Evolutionary conservation across 2,888 invertebrate species (phyloP).

Genomic region (Drosophila prostipennis): DNA sequence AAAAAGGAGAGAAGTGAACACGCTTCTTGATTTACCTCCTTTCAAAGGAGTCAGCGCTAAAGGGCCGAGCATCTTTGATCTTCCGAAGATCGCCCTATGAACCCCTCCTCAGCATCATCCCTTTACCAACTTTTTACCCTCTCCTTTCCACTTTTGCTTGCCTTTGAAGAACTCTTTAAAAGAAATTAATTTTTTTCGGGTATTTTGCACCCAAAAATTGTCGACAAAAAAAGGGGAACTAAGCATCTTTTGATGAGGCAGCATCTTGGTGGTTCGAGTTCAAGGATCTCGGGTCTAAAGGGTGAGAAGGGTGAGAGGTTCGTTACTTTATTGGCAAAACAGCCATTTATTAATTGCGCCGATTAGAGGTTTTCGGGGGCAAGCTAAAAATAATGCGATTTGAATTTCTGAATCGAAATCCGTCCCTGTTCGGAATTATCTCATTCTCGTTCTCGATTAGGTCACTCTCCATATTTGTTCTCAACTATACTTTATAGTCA

Average conservation of each 20-base stretch:
- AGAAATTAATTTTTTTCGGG: conserved; percentile 49
- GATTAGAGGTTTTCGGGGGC: conserved; percentile 8
- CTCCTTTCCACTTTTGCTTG: conserved; percentile 18
- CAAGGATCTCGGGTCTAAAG: conserved; percentile 49
- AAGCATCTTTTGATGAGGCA: conserved; percentile 59
- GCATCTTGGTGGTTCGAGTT: conserved; percentile 32
- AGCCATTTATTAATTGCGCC: conserved; percentile 67
- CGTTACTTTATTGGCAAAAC: conserved; percentile 68
- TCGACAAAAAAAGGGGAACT: conserved; percentile 26
- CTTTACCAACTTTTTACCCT: conserved; percentile 47
- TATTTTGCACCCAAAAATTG: conserved; percentile 57
- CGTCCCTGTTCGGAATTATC: conserved; percentile 36
- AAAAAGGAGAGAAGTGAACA: conserved; percentile 42
- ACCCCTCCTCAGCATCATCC: conserved; percentile 25
- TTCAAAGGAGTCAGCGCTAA: conserved; percentile 17
- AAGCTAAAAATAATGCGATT: conserved; percentile 50
- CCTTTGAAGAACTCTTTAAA: conserved; percentile 64
- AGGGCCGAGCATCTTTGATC: conserved; percentile 67
- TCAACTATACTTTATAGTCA: conserved; percentile 15
- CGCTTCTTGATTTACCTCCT: conserved; percentile 46
- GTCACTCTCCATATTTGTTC: conserved; percentile 48
- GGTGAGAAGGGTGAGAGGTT: conserved; percentile 16
- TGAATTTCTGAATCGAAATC: conserved; percentile 40
- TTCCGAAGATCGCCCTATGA: conserved; percentile 30
- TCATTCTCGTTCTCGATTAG: conserved; percentile 52